Percentiles rank a stretch among this genome's conserved stretches.
phyloP scores from a whole-genome alignment of 1,140 invertebrate genomes.

The Pissodes strobi region DNA sequence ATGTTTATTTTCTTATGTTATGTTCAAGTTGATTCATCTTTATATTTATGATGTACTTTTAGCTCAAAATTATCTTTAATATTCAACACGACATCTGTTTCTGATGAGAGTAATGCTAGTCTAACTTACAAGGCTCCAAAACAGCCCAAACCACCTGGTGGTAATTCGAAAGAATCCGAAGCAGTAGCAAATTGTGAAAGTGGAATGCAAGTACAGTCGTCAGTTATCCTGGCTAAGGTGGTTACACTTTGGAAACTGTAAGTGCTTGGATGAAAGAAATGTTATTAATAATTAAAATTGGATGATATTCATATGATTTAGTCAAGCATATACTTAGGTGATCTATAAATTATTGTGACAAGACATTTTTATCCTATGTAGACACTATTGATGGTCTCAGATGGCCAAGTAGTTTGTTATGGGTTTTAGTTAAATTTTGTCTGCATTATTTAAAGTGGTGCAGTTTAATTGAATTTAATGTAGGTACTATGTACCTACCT shows the following conservation, averaged over 20 bases:
- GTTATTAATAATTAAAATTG: no score
- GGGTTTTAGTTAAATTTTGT: no score
- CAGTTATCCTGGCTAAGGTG: slow-evolving; percentile 25
- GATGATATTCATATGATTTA: no score
- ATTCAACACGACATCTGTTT: slow-evolving; percentile 1
- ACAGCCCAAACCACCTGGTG: slow-evolving; percentile 14
- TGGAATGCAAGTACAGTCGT: neutral
- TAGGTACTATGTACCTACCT: no score
- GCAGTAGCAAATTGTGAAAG: neutral
- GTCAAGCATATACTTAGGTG: no score
- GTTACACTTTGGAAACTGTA: slow-evolving; percentile 30
- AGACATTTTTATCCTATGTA: no score
- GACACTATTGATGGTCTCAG: no score
- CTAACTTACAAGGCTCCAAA: slow-evolving; percentile 34
- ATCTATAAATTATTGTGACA: no score
- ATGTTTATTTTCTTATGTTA: neutral
- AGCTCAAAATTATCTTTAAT: slow-evolving; percentile 30
- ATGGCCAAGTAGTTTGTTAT: no score
- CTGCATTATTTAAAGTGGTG: no score
- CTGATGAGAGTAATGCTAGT: slow-evolving; percentile 5
- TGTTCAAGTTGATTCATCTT: neutral
- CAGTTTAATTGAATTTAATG: no score
- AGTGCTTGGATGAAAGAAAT: no score
- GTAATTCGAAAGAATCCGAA: neutral
- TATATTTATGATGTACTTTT: slow-evolving; percentile 3